Evolutionary conservation across 37 sponge, comb jelly and placozoan genomes (phyloP).

Genomic region (Eunapius fragilis): DNA sequence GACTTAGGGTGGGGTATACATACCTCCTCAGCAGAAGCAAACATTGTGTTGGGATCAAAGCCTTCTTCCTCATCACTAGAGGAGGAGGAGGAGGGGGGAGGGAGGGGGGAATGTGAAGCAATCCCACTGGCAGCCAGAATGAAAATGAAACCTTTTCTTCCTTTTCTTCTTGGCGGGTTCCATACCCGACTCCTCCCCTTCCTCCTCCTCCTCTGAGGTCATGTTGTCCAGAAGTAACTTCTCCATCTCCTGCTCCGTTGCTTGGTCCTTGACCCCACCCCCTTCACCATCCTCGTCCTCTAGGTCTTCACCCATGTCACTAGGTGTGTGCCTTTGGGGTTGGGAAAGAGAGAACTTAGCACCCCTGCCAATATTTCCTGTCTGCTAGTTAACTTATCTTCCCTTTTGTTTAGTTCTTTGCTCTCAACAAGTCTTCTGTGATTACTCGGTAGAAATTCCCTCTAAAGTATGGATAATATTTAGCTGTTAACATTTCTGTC

Average conservation of each 20-base stretch:
- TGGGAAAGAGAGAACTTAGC: not conserved
- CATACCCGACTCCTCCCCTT: slow-evolving; percentile 2
- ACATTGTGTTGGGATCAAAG: slow-evolving; percentile 50
- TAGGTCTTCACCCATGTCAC: not conserved
- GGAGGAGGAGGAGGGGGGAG: not conserved
- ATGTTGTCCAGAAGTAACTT: not conserved
- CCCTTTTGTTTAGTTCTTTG: slow-evolving; percentile 65
- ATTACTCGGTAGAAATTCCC: slow-evolving; percentile 79
- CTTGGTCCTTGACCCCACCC: no score
- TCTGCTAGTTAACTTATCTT: not conserved
- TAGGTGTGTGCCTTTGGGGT: not conserved
- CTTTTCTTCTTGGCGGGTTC: not conserved
- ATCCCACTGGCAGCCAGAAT: not conserved
- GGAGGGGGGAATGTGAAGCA: not conserved
- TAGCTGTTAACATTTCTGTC: not conserved
- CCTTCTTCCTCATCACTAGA: not conserved
- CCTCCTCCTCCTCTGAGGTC: not conserved
- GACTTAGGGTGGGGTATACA: no score
- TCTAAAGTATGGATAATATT: slow-evolving; percentile 7
- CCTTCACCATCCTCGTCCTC: no score
- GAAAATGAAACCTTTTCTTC: no score
- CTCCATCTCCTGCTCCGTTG: not conserved
- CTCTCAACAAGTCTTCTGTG: slow-evolving; percentile 55
- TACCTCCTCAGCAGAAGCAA: no score
- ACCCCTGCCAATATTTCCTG: not conserved